Percentiles rank a stretch among this genome's conserved stretches.
Conservation (phyloP, 2,113 vertebrate species). For the Crotalus tigris region DNA sequence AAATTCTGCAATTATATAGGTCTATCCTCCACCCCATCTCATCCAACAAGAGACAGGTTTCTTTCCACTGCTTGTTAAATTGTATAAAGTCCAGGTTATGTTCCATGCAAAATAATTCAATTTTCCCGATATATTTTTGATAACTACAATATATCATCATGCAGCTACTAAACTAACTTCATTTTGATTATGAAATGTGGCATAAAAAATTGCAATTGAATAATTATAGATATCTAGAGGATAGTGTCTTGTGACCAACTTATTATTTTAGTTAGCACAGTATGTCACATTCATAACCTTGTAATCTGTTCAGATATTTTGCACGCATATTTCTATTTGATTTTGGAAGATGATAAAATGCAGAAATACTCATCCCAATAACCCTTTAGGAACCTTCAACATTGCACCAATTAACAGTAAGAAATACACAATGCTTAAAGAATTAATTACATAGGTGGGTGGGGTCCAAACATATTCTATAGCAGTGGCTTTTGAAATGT, state of each 20-base stretch:
- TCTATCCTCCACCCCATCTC: neutral
- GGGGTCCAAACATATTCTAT: neutral
- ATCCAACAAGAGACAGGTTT: slow-evolving; percentile 20
- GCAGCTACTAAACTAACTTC: neutral
- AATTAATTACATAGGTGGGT: neutral
- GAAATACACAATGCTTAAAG: neutral
- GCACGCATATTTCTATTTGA: neutral
- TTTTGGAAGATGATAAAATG: neutral
- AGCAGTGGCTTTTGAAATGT: neutral
- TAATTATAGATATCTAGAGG: neutral
- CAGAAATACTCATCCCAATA: neutral
- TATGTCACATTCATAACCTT: neutral
- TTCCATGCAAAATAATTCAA: neutral
- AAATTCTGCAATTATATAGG: slow-evolving; percentile 33
- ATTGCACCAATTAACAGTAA: neutral
- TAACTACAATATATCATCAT: neutral
- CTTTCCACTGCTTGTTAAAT: neutral
- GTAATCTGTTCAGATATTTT: neutral
- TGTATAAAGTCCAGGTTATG: neutral
- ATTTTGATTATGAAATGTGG: neutral
- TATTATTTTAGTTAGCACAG: neutral
- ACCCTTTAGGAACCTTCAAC: neutral
- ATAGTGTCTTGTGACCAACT: neutral
- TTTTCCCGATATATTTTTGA: neutral
- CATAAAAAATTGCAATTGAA: neutral